Evolutionary conservation across 1,140 invertebrate species (phyloP).

Genomic region (Drosophila kanapiae): DNA sequence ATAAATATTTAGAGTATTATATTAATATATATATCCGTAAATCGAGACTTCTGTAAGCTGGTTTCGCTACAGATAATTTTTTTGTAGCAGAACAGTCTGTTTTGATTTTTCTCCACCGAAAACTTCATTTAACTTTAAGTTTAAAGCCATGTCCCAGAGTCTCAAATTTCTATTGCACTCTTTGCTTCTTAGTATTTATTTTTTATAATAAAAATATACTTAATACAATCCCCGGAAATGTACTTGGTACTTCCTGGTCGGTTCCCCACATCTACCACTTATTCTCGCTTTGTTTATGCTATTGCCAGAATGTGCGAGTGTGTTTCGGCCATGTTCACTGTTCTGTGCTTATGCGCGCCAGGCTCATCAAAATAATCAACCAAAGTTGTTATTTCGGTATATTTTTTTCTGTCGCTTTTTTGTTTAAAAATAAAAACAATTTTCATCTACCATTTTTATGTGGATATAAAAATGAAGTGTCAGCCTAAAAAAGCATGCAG

Average conservation of each 20-base stretch:
- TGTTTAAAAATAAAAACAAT: slow-evolving; percentile 70
- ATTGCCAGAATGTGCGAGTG: background rate
- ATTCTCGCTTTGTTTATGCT: slow-evolving; percentile 13
- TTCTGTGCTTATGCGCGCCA: slow-evolving; percentile 59
- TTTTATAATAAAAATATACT: background rate
- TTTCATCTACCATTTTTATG: slow-evolving; percentile 70
- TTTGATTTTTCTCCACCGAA: background rate
- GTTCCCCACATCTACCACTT: background rate
- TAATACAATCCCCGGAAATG: background rate
- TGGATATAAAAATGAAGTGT: slow-evolving; percentile 75
- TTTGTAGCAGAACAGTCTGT: background rate
- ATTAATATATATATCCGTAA: background rate
- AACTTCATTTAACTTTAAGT: background rate
- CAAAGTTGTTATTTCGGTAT: slow-evolving; percentile 60
- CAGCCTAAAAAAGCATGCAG: slow-evolving; percentile 60
- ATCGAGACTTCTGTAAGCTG: too few species aligned
- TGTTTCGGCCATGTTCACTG: slow-evolving; percentile 60
- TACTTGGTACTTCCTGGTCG: slow-evolving; percentile 6
- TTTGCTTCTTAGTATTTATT: background rate
- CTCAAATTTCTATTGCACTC: background rate
- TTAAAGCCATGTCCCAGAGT: too few species aligned
- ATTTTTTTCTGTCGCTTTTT: slow-evolving; percentile 35
- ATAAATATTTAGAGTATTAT: background rate
- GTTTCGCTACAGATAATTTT: too few species aligned
- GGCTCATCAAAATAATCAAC: slow-evolving; percentile 80